Percentiles rank a stretch among this genome's conserved stretches.
phyloP scores from a whole-genome alignment of 2,888 invertebrate species.

The Agrotis puta region DNA sequence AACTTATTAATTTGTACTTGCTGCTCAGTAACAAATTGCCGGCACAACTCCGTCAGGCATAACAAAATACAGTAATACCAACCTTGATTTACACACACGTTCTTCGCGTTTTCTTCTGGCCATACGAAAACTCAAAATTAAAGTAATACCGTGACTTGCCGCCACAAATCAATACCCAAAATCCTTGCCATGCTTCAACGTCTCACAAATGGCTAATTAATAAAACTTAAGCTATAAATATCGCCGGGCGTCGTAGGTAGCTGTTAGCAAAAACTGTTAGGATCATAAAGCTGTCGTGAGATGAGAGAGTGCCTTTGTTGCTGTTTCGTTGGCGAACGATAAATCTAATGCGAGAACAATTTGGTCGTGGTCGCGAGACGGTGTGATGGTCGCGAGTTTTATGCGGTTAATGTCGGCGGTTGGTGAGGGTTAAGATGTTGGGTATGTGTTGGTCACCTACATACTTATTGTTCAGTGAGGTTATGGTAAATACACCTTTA shows the following conservation, averaged over 20 bases:
- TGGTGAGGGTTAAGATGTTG: slow-evolving; percentile 49
- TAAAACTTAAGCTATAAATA: slow-evolving; percentile 89
- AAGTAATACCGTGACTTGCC: slow-evolving; percentile 54
- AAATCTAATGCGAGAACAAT: slow-evolving; percentile 88
- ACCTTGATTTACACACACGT: slow-evolving; percentile 11
- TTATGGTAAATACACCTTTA: background rate
- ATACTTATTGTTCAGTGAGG: background rate
- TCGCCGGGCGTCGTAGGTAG: slow-evolving; percentile 79
- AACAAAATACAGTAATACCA: background rate
- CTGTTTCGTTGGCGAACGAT: slow-evolving; percentile 83
- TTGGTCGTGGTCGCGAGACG: slow-evolving; percentile 75
- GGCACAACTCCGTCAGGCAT: slow-evolving; percentile 10
- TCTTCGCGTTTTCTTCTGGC: background rate
- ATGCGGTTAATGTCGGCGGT: slow-evolving; percentile 41
- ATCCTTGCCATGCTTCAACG: slow-evolving; percentile 70
- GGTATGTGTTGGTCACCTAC: background rate
- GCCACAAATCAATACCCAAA: slow-evolving; percentile 66
- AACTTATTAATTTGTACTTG: background rate
- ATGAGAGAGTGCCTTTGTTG: slow-evolving; percentile 91
- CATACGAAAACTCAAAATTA: slow-evolving; percentile 44
- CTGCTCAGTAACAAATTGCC: slow-evolving; percentile 18
- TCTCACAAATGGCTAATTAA: slow-evolving; percentile 88
- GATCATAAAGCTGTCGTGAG: slow-evolving; percentile 90
- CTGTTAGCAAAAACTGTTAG: slow-evolving; percentile 91
- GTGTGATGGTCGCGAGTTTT: slow-evolving; percentile 55